phyloP scores from a whole-genome alignment of 2,113 vertebrate genomes.

The Ursus arctos region DNA sequence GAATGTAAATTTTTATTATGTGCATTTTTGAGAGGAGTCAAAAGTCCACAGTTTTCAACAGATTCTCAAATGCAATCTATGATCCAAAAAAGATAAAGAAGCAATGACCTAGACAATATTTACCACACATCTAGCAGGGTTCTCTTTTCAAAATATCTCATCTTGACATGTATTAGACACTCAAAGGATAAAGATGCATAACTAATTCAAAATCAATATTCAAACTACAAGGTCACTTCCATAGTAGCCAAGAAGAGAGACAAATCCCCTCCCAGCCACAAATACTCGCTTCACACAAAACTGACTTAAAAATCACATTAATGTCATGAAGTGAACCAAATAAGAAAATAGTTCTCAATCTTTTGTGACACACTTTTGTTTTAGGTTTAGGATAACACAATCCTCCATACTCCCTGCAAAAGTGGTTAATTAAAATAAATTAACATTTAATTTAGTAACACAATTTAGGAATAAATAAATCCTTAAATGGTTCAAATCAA shows the following conservation, averaged over 20 bases:
- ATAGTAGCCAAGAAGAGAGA: background rate
- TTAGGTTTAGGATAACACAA: background rate
- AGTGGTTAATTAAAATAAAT: conserved; percentile 45
- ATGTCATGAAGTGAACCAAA: background rate
- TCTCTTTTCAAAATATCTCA: background rate
- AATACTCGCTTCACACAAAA: background rate
- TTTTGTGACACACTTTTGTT: background rate
- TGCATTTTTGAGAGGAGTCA: background rate
- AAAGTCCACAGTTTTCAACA: background rate
- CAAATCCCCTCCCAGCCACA: background rate
- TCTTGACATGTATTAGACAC: background rate
- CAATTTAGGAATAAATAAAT: conserved; percentile 3
- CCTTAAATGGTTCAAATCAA: background rate
- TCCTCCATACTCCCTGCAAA: background rate
- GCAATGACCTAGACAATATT: background rate
- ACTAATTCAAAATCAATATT: background rate
- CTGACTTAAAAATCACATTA: background rate
- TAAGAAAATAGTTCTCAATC: background rate
- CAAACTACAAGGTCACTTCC: background rate
- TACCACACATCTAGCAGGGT: background rate
- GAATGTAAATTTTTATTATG: background rate
- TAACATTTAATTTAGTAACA: conserved; percentile 1
- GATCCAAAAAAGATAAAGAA: background rate
- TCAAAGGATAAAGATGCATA: background rate
- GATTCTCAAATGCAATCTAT: background rate